Conservation (phyloP, 2,888 invertebrate genomes). For the Melinopterus prodromus region DNA sequence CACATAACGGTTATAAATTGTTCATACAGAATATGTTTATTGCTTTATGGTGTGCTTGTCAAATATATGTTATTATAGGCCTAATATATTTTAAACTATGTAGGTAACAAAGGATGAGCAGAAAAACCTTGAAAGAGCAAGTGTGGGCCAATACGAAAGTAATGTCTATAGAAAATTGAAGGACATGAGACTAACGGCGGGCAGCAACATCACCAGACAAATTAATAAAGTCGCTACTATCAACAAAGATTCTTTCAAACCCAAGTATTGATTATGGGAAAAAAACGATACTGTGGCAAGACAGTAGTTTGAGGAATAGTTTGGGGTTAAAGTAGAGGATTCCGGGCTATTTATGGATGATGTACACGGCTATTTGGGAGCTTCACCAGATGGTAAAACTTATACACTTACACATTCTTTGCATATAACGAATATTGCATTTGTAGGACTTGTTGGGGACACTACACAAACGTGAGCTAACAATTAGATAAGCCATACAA, state of each 20-base stretch:
- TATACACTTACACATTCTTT: neutral
- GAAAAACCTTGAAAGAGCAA: neutral
- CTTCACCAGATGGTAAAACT: constrained; percentile 7
- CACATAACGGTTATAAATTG: no score
- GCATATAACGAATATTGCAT: neutral
- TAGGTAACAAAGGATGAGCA: constrained; percentile 6
- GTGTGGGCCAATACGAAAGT: constrained; percentile 11
- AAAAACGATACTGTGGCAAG: constrained; percentile 10
- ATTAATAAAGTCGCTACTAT: neutral
- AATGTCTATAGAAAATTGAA: neutral
- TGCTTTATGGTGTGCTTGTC: no score
- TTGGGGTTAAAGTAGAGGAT: neutral
- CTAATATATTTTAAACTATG: neutral
- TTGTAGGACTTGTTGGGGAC: constrained; percentile 26
- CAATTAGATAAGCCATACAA: constrained; percentile 11
- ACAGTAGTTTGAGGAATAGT: neutral
- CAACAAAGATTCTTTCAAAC: no score
- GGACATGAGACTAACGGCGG: constrained; percentile 12
- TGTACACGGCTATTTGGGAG: constrained; percentile 20
- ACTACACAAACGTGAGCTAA: constrained; percentile 11
- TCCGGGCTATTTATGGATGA: constrained; percentile 23
- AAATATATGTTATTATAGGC: no score
- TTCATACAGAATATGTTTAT: no score
- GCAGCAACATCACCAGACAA: neutral
- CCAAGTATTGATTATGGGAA: neutral